These are phyloP conservation scores for Lordiphosa collinella DNA, from an alignment of 1,140 invertebrate species.

Conservation along the genomic window DNA sequence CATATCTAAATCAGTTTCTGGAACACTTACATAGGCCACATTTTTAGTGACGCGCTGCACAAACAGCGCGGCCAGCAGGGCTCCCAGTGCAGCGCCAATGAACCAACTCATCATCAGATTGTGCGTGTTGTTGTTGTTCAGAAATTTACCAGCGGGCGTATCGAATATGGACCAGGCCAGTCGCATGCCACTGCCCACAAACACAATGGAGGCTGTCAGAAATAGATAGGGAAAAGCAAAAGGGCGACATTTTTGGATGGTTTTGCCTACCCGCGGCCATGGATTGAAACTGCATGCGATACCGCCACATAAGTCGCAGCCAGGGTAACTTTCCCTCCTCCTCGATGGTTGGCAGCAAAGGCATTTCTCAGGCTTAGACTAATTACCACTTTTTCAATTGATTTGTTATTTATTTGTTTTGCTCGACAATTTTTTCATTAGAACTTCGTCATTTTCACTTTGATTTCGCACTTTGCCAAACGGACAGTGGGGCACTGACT, in stretches of 20 bases:
- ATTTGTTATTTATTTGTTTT: constrained; percentile 44
- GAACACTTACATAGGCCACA: constrained; percentile 67
- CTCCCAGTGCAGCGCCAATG: constrained; percentile 53
- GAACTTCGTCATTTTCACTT: constrained; percentile 40
- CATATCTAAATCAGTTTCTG: constrained; percentile 5
- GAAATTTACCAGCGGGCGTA: constrained; percentile 60
- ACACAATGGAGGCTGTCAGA: constrained; percentile 48
- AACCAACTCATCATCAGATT: constrained; percentile 71
- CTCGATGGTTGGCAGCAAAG: constrained; percentile 62
- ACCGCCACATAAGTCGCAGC: constrained; percentile 60
- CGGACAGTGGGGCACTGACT: background rate
- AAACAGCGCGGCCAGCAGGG: constrained; percentile 51
- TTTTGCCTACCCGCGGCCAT: constrained; percentile 55
- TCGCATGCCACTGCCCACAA: constrained; percentile 64
- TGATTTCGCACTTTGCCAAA: constrained; percentile 20
- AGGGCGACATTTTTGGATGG: too few species aligned
- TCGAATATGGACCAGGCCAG: constrained; percentile 67
- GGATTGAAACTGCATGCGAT: constrained; percentile 66
- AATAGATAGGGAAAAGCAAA: background rate
- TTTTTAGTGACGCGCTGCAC: constrained; percentile 72
- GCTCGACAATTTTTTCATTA: constrained; percentile 25
- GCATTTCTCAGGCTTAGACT: constrained; percentile 35
- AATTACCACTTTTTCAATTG: constrained; percentile 16
- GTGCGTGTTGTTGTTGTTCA: constrained; percentile 52
- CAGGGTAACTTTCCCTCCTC: constrained; percentile 61